Conservation (phyloP, 2,797 vertebrate species). For the Morelia viridis region DNA sequence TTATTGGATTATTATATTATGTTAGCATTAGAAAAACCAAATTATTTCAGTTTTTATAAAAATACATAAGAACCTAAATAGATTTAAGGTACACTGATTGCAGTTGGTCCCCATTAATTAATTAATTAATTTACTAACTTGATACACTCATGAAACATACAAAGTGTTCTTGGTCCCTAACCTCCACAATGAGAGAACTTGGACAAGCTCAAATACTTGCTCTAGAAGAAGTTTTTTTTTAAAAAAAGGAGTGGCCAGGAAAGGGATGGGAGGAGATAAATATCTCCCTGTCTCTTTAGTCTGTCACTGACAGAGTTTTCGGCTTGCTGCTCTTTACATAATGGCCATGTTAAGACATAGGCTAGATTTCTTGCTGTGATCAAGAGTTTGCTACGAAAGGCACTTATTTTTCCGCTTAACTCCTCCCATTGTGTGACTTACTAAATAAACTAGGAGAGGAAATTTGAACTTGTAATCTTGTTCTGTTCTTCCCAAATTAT, state of each 20-base stretch:
- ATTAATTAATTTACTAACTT: neutral
- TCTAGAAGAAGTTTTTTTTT: too few species aligned
- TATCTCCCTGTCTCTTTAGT: too few species aligned
- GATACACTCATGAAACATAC: neutral
- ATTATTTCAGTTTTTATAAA: neutral
- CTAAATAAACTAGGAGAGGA: neutral
- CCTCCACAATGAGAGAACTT: too few species aligned
- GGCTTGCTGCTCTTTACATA: neutral
- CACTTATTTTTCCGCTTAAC: neutral
- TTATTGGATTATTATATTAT: neutral
- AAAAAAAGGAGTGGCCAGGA: too few species aligned
- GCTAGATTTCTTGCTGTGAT: neutral
- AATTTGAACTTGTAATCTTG: too few species aligned
- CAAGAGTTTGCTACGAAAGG: neutral
- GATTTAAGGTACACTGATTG: neutral
- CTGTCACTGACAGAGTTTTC: too few species aligned
- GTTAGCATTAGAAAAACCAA: neutral
- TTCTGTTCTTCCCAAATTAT: too few species aligned
- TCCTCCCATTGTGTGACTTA: neutral
- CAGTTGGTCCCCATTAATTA: neutral
- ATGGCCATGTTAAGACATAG: neutral
- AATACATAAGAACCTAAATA: neutral
- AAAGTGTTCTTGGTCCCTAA: neutral
- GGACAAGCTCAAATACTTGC: too few species aligned
- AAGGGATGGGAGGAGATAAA: too few species aligned